Evolutionary conservation across 2,888 invertebrate genomes (phyloP).

Genomic region (Eretmocerus hayati): DNA sequence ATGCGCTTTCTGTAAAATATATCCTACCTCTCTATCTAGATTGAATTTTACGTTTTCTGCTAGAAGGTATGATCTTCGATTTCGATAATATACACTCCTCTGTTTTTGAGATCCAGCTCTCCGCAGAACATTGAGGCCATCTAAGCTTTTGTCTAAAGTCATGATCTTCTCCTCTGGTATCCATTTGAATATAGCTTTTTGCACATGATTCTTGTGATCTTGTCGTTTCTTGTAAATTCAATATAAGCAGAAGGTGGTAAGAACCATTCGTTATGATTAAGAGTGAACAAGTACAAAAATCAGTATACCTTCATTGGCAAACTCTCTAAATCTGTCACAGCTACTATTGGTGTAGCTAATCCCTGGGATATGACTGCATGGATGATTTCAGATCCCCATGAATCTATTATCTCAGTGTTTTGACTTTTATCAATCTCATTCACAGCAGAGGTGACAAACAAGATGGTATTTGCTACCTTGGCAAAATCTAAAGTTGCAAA

Average conservation of each 20-base stretch:
- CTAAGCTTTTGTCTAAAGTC: constrained; percentile 66
- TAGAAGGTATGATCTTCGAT: constrained; percentile 74
- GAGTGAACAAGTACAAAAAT: constrained; percentile 2
- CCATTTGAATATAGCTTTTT: constrained; percentile 60
- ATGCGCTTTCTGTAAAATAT: no score
- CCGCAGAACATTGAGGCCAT: constrained; percentile 68
- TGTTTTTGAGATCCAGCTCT: constrained; percentile 79
- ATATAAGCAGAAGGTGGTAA: constrained; percentile 3
- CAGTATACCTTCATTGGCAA: constrained; percentile 57
- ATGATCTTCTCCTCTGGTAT: constrained; percentile 77
- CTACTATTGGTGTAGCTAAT: constrained; percentile 70
- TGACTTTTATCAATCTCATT: constrained; percentile 47
- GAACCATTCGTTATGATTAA: not conserved
- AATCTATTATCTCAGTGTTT: constrained; percentile 63
- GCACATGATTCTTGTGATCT: constrained; percentile 60
- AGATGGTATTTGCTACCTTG: constrained; percentile 78
- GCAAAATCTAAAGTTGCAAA: constrained; percentile 66
- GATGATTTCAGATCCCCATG: constrained; percentile 72
- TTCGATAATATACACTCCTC: constrained; percentile 64
- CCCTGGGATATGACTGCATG: constrained; percentile 76
- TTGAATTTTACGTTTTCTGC: constrained; percentile 72
- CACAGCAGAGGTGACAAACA: constrained; percentile 69
- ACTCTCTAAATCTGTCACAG: constrained; percentile 67
- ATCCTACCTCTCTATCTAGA: constrained; percentile 45
- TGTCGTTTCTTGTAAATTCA: constrained; percentile 54